phyloP scores from a whole-genome alignment of 1,140 invertebrate genomes.

The Gyrodactylus bullatarudis region DNA sequence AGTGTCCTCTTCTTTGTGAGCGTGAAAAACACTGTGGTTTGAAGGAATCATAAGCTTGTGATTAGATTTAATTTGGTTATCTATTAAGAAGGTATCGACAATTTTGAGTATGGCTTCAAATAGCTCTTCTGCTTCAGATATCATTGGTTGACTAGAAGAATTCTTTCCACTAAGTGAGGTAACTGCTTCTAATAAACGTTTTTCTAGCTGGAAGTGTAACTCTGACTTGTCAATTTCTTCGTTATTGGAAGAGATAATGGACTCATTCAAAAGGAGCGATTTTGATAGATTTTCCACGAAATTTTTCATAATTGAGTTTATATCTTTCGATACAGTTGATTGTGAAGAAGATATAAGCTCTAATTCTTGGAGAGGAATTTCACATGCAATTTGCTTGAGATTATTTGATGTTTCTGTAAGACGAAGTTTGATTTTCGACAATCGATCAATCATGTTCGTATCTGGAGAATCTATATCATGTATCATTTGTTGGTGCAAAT shows the following conservation, averaged over 20 bases:
- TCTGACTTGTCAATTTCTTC: background rate
- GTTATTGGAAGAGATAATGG: background rate
- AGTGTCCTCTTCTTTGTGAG: background rate
- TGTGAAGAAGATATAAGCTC: background rate
- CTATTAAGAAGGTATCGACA: background rate
- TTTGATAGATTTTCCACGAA: background rate
- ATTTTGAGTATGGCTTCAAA: background rate
- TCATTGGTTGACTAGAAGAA: background rate
- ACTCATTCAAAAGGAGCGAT: background rate
- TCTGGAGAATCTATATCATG: background rate
- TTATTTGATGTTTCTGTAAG: background rate
- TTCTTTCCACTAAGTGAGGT: background rate
- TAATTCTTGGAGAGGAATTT: background rate
- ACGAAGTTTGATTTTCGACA: background rate
- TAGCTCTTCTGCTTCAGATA: background rate
- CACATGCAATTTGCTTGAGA: background rate
- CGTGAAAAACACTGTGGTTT: background rate
- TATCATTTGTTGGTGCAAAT: background rate
- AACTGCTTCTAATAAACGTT: background rate
- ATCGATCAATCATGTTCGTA: background rate
- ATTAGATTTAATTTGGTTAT: background rate
- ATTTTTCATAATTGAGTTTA: background rate
- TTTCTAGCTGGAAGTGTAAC: background rate
- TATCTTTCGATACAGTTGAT: background rate
- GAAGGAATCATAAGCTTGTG: background rate